Conservation (phyloP, 1,140 invertebrate species). For the Drosophila elegans region DNA sequence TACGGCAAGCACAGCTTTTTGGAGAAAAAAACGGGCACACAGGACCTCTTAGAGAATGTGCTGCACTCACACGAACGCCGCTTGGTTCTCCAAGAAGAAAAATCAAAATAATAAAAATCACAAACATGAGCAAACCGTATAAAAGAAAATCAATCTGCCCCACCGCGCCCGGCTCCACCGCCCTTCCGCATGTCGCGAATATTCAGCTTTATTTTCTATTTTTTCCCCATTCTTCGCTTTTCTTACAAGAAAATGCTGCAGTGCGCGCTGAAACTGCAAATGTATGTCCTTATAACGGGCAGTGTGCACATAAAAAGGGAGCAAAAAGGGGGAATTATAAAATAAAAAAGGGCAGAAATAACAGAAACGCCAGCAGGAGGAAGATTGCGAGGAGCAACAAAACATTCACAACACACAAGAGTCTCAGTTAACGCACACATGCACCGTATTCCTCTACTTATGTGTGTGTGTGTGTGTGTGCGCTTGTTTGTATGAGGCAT, state of each 20-base stretch:
- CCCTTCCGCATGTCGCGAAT: constrained; percentile 52
- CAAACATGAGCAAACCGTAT: constrained; percentile 69
- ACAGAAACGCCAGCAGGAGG: constrained; percentile 39
- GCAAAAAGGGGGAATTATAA: constrained; percentile 71
- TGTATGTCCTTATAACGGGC: constrained; percentile 79
- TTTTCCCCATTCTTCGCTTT: constrained; percentile 52
- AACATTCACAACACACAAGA: constrained; percentile 77
- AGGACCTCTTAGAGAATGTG: constrained; percentile 16
- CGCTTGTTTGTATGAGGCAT: constrained; percentile 60
- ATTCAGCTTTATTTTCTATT: constrained; percentile 77
- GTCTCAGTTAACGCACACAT: constrained; percentile 56
- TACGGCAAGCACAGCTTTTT: constrained; percentile 24
- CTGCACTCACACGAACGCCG: neutral
- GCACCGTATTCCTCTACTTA: constrained; percentile 25
- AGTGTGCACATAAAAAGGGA: constrained; percentile 67
- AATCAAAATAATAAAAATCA: constrained; percentile 70
- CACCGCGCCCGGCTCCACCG: neutral
- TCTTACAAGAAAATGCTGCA: constrained; percentile 80
- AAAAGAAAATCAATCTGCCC: constrained; percentile 74
- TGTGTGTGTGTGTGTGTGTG: constrained; percentile 42
- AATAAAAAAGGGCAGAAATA: constrained; percentile 58
- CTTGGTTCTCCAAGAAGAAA: constrained; percentile 28
- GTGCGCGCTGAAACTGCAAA: constrained; percentile 68
- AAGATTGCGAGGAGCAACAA: constrained; percentile 60
- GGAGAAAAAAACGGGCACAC: constrained; percentile 5